Evolutionary conservation across 2,888 invertebrate genomes (phyloP).

Genomic region (Prenolepis imparis): DNA sequence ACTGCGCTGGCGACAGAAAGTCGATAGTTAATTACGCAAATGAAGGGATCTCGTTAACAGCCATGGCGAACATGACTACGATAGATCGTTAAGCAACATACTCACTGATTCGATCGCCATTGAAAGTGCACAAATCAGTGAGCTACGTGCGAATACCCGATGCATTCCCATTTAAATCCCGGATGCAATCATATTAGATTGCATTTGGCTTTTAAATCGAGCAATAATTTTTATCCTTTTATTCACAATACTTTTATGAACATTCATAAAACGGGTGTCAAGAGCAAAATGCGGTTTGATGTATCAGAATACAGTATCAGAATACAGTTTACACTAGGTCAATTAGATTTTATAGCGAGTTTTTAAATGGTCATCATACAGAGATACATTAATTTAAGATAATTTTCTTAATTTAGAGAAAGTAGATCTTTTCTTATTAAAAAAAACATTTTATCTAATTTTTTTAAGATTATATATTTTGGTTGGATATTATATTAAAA

Average conservation of each 20-base stretch:
- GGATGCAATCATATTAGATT: constrained; percentile 41
- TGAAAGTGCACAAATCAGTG: constrained; percentile 36
- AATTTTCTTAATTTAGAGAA: neutral
- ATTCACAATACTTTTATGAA: neutral
- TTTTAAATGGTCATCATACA: neutral
- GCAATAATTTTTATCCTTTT: constrained; percentile 29
- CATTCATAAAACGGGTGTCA: constrained; percentile 1
- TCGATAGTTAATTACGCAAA: constrained; percentile 76
- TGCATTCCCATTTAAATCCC: constrained; percentile 16
- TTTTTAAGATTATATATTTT: neutral
- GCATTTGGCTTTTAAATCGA: constrained; percentile 47
- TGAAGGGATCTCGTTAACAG: constrained; percentile 71
- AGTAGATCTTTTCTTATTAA: neutral
- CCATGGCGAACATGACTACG: constrained; percentile 37
- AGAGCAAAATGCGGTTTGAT: neutral
- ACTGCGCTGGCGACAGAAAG: constrained; percentile 72
- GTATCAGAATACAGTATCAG: no score
- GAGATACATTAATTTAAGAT: neutral
- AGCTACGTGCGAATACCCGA: neutral
- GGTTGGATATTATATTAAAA: neutral
- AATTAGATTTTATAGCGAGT: neutral
- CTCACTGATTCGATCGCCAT: constrained; percentile 30
- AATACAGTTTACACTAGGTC: neutral
- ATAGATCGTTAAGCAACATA: constrained; percentile 48
- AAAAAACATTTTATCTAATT: constrained; percentile 7